Evolutionary conservation across 2,797 vertebrate species (phyloP).

Genomic region (Cottoperca gobio): DNA sequence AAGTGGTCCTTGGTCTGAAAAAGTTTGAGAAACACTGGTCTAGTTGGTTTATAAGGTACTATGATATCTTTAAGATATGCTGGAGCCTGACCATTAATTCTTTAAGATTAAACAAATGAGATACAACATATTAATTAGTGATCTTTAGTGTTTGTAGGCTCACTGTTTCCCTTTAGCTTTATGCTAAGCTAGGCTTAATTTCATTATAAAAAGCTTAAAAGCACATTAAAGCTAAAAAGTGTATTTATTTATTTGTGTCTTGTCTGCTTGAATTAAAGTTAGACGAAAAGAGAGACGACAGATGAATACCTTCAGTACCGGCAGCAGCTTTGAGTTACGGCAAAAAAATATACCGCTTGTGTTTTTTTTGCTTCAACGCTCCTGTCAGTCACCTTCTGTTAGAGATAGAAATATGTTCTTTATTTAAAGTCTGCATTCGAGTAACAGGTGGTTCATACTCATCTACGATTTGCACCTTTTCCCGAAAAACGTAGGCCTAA

Average conservation of each 20-base stretch:
- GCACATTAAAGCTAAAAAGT: not conserved
- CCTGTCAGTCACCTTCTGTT: constrained; percentile 5
- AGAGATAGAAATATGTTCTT: not conserved
- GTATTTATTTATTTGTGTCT: not conserved
- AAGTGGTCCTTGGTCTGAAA: too few species aligned
- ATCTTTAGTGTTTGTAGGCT: not conserved
- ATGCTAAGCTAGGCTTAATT: not conserved
- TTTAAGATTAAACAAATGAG: not conserved
- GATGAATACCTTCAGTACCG: constrained; percentile 5
- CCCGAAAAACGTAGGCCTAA: not conserved
- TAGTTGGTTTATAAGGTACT: too few species aligned
- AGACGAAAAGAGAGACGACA: constrained; percentile 30
- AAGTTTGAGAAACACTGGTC: too few species aligned
- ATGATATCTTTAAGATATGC: too few species aligned
- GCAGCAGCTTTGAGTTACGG: constrained; percentile 30
- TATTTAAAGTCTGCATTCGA: constrained; percentile 3
- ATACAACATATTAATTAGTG: not conserved
- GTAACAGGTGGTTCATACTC: not conserved
- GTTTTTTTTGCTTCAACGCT: constrained; percentile 27
- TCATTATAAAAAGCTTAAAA: not conserved
- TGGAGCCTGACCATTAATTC: too few species aligned
- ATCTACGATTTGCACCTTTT: not conserved
- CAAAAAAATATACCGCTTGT: constrained; percentile 1
- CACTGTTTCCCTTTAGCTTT: not conserved
- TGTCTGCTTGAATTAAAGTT: constrained; percentile 29